Conservation (phyloP, 1,140 invertebrate species). For the Aphidius ervi region DNA sequence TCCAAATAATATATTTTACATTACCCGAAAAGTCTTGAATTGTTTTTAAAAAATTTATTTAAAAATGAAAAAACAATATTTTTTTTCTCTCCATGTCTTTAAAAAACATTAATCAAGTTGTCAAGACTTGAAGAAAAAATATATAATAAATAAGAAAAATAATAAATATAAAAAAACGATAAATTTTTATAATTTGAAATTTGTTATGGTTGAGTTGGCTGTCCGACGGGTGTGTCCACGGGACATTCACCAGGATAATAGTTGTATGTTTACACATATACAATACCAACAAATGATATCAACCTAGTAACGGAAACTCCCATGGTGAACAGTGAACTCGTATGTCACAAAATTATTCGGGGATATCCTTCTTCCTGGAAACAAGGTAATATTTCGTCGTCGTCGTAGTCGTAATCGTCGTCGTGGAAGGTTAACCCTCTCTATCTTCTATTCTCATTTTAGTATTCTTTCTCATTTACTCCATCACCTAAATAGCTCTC, state of each 20-base stretch:
- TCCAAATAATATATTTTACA: no score
- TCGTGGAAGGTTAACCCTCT: conserved; percentile 18
- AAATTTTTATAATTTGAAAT: background rate
- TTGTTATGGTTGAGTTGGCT: no score
- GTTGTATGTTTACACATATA: background rate
- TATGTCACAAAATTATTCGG: conserved; percentile 43
- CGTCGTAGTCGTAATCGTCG: conserved; percentile 4
- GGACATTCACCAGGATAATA: background rate
- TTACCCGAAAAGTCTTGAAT: no score
- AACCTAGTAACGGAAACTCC: conserved; percentile 13
- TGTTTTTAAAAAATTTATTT: no score
- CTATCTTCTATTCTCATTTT: background rate
- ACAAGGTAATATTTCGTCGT: conserved; percentile 40
- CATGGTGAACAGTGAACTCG: conserved; percentile 19
- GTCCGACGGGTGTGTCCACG: background rate
- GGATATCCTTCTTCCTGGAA: conserved; percentile 34
- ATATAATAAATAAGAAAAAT: background rate
- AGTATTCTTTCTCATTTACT: conserved; percentile 5
- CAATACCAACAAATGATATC: background rate
- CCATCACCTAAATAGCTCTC: conserved; percentile 4
- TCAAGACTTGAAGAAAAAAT: no score
- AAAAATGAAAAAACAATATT: no score
- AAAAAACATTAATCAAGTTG: no score
- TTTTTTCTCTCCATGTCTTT: no score
- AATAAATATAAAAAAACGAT: background rate